A percentile compares a stretch with the other conserved stretches of the same genome.
These are phyloP conservation scores for Mellivora capensis DNA, from an alignment of 2,113 vertebrate species.

Conservation along the genomic window DNA sequence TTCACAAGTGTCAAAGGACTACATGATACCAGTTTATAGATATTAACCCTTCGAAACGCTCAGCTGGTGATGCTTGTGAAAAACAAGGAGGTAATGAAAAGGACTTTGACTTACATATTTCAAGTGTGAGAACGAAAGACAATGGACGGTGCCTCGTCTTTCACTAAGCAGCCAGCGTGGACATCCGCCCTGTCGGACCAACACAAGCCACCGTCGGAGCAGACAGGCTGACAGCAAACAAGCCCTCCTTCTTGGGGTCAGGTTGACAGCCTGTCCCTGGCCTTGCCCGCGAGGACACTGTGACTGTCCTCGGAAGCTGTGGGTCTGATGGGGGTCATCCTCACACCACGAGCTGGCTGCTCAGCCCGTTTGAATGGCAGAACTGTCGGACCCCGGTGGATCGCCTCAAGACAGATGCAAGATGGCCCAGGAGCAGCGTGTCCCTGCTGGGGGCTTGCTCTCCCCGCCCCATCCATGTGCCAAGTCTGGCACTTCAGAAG, in stretches of 20 bases:
- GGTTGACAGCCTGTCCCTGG: rapidly evolving
- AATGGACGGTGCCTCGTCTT: rapidly evolving
- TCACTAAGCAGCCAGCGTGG: rapidly evolving
- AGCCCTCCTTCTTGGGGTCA: not conserved
- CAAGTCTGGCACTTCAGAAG: not conserved
- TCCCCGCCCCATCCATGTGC: not conserved
- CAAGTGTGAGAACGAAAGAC: not conserved
- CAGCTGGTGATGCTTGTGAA: not conserved
- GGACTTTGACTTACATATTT: no score
- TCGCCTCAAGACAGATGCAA: not conserved
- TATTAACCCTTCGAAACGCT: no score
- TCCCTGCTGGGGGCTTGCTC: not conserved
- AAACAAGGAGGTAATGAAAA: rapidly evolving
- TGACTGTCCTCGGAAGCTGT: not conserved
- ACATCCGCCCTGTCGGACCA: rapidly evolving
- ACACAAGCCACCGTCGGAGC: not conserved
- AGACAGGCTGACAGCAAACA: not conserved
- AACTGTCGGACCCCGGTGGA: not conserved
- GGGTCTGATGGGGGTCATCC: rapidly evolving
- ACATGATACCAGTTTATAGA: rapidly evolving
- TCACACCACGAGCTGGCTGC: no score
- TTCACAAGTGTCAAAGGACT: rapidly evolving
- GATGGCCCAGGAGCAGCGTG: not conserved
- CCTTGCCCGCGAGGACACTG: rapidly evolving
- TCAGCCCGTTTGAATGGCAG: rapidly evolving